Evolutionary conservation across 2,888 invertebrate species (phyloP), one percentile per base, ranked within the genome.

Genomic region (Parnassius mnemosyne): DNA sequence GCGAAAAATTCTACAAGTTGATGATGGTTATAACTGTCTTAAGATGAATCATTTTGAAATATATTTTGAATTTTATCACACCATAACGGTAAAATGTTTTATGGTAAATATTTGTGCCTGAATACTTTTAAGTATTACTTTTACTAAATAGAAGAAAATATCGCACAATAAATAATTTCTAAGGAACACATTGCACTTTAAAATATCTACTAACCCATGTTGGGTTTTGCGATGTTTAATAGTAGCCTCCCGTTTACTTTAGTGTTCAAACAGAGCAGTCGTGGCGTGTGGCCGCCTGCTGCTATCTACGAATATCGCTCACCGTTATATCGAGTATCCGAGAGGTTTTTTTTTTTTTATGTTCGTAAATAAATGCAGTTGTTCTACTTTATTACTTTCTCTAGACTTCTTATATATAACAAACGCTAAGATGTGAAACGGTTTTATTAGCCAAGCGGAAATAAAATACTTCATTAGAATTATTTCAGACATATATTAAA

Each of bases 181-280:
- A 34, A 34, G 34, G 7, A 34, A 7, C 34, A 34, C 0, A 7
- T 34, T 34, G 34, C 34, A 34, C 34, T 34, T 34, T 34, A 46
- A 46, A 61, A 58, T 63, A 68, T 68, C 61, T 60, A 61, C 57
- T 54, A 62, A 68, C 68, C 73, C 70, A 74, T 77, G 76, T 75
- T 68, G 68, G 74, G 68, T 76, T 74, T 78, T 66, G 75, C 75
- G 75, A 75, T 75, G 75, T 79, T 77, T 78, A 77, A 80, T 77
- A 77, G 76, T 66, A 75, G 71, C 69, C 68, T 71, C 68, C 61
- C 68, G 77, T 82, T 81, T 83, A 69, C 73, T 78, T 72, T 74
- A 71, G 70, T 68, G 78, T 73, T 73, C 77, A 81, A 82, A 83
- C 72, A 82, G 71, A 66, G 62, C 65, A 50, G 54, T 61, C 56